Base-by-base conservation (phyloP, 53 echinoderm and acorn worm genomes). In the Paracentrotus lividus region DNA sequence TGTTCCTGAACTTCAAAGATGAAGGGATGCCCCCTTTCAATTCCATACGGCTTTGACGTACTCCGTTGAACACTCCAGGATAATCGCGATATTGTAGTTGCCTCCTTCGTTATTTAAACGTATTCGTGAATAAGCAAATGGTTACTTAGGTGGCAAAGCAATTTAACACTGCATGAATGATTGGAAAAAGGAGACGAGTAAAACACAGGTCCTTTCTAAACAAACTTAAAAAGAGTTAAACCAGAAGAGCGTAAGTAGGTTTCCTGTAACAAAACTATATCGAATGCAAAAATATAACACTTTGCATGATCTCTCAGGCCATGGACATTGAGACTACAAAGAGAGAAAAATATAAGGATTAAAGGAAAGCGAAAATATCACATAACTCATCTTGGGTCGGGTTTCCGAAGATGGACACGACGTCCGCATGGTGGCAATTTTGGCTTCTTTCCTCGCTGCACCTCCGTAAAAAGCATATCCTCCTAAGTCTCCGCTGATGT, bases 231-330 rank as follows among this genome's bases (percentile, higher is more conserved):
- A 29, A 29, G 40, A 94, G 51, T 58, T 94, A 64, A 27, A 44
- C 24, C 1, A 1, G 0, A 29, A 43, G 6, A 54, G 90, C 60
- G 90, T 84, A 90, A 0, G n/a, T n/a, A n/a, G n/a, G 94, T 90
- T 90, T 94, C 90, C 33, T 94, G 94, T 21, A 94, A 45, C 38
- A 94, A 61, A 45, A 90, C 23, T 61, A 90, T 29, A 33, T 94
- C 90, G 49, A 89, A 94, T 1, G 23, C 24, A 54, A 94, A 69
- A 21, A 94, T 24, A 24, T 64, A 26, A 7, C 85, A 38, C 45
- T 93, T 93, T 21, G 5, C 9, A 5, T 8, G 16, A 27, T 93
- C 93, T 29, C 87, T 36, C 43, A 86, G 13, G 15, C 94, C 94
- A 58, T 55, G 55, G 4, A 88, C 88, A 40, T 94, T 94, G 6